Base-by-base conservation (phyloP, 2,888 invertebrate genomes). In the Brenthis hecate region DNA sequence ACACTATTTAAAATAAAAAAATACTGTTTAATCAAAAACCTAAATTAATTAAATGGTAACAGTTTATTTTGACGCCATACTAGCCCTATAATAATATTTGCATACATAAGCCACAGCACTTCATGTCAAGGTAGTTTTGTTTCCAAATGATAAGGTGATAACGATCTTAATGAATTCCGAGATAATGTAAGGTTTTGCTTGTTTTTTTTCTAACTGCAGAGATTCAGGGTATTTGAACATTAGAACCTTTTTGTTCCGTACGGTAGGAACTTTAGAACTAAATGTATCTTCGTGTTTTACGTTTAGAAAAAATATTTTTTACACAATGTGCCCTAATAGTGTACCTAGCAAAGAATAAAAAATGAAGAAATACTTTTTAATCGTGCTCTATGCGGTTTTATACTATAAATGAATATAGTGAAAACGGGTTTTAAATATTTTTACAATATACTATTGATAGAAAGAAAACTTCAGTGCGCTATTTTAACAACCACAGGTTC, bases 141-240 rank as follows among this genome's bases (percentile, higher is more conserved):
- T 66, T 66, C 50, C 6, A 58, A 61, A 36, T 66, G 66, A 66
- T 61, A 66, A 66, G 55, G 16, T 61, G 66, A 61, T 66, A 66
- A 66, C 32, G 36, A 66, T 66, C 60, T 53, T 54, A 60, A 55
- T 50, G 48, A 56, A 66, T 61, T 60, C 50, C 48, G 14, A 54
- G 55, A 61, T 36, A 36, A 55, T 36, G 55, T 19, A 51, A 28
- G 48, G 32, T 36, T 14, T 55, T 48, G 54, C 23, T 6, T 54
- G 48, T 54, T 32, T 3, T 36, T 13, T 23, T 62, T 61, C 6
- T 53, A 14, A 43, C 8, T 43, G 36, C 11, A 43, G 36, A 43
- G 36, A 43, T 43, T 43, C 36, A 11, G 36, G 36, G 36, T 43
- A 43, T 43, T 43, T 36, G 8, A 8, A 36, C 36, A 36, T 36